phyloP scores from a whole-genome alignment of 2,888 invertebrate species.

The Hedya salicella region DNA sequence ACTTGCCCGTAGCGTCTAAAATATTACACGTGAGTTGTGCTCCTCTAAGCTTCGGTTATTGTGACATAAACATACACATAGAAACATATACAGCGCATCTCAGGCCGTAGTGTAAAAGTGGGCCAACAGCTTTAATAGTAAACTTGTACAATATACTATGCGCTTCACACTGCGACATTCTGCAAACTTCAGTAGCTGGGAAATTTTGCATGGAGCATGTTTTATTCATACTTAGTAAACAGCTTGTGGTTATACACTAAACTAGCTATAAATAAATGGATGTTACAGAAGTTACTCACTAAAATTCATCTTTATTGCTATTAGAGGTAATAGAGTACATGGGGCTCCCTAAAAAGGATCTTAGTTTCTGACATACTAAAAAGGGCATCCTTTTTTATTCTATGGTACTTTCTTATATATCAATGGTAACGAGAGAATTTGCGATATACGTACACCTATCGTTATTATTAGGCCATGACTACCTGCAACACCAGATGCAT shows the following conservation, averaged over 20 bases:
- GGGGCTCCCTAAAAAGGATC: too few relatives aligned
- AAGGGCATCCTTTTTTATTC: too few relatives aligned
- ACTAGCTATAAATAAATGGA: background rate
- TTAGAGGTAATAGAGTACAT: too few relatives aligned
- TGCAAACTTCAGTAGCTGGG: constrained; percentile 20
- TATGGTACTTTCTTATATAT: too few relatives aligned
- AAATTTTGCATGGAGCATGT: constrained; percentile 28
- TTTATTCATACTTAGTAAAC: constrained; percentile 25
- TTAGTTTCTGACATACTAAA: too few relatives aligned
- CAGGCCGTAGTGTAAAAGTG: constrained; percentile 9
- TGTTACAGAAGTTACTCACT: background rate
- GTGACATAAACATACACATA: constrained; percentile 8
- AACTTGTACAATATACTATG: constrained; percentile 26
- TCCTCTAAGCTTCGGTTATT: constrained; percentile 12
- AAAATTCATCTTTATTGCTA: too few relatives aligned
- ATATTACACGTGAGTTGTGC: constrained; percentile 1
- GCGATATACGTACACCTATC: too few relatives aligned
- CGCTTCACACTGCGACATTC: constrained; percentile 29
- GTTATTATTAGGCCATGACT: too few relatives aligned
- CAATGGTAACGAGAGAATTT: too few relatives aligned
- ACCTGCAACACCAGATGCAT: too few relatives aligned
- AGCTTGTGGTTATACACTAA: background rate
- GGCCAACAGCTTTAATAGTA: constrained; percentile 29
- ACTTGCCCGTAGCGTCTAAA: constrained; percentile 3
- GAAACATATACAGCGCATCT: constrained; percentile 15